These are phyloP conservation scores for Mesembrinibis cayennensis DNA, from an alignment of 2,113 vertebrate genomes.

Conservation along the genomic window DNA sequence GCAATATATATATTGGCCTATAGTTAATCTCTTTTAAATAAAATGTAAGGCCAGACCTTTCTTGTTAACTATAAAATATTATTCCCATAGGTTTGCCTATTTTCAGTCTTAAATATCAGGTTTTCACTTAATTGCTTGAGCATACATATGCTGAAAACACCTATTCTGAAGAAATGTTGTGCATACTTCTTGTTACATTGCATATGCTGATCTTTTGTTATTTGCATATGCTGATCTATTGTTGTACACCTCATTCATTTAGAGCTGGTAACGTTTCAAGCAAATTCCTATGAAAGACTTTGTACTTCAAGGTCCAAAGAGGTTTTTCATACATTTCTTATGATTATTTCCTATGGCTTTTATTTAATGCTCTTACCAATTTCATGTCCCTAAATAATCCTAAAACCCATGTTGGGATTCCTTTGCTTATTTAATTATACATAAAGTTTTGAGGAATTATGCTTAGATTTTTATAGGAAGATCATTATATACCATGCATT, in stretches of 20 bases:
- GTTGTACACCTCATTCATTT: not conserved
- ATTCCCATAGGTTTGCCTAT: constrained; percentile 14
- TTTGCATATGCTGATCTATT: not conserved
- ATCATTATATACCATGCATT: not conserved
- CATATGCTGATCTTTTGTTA: not conserved
- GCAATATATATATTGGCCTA: not conserved
- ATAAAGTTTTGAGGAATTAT: not conserved
- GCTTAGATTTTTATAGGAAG: not conserved
- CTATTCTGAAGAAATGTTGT: not conserved
- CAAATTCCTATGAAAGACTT: not conserved
- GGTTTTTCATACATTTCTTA: not conserved
- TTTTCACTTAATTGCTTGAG: constrained; percentile 26
- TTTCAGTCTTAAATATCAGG: constrained; percentile 39
- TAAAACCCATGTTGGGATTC: not conserved
- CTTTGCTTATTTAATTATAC: not conserved
- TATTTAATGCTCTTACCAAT: not conserved
- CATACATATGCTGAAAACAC: not conserved
- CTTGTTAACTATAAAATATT: constrained; percentile 40
- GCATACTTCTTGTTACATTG: not conserved
- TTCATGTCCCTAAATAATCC: not conserved
- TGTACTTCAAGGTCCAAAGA: not conserved
- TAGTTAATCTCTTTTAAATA: constrained; percentile 43
- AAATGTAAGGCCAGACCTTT: not conserved
- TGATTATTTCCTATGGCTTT: not conserved
- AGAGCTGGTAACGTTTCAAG: not conserved